Evolutionary conservation across 2,113 vertebrate species (phyloP).

Genomic region (Gasterosteus nipponicus): DNA sequence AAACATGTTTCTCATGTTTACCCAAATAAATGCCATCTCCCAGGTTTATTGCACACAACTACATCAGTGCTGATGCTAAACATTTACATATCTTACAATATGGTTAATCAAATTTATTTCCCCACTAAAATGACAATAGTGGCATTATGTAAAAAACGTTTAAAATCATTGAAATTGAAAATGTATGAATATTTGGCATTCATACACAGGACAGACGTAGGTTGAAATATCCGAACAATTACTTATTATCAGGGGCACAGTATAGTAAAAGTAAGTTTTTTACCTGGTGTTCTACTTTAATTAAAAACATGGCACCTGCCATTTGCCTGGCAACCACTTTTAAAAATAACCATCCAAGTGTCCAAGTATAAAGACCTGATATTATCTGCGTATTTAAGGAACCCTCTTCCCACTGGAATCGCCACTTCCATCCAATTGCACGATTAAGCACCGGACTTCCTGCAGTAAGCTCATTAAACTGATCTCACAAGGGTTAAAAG

Average conservation of each 20-base stretch:
- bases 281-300: not conserved
- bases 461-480: constrained; percentile 74
- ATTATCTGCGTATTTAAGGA: constrained; percentile 1
- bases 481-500: constrained; percentile 70
- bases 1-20: not conserved
- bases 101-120: not conserved
- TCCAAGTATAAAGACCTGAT: not conserved
- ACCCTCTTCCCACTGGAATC: not conserved
- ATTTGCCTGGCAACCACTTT: not conserved
- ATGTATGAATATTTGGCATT: not conserved
- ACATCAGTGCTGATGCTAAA: not conserved
- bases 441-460: constrained; percentile 66
- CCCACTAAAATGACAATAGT: too few species aligned
- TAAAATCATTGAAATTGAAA: not conserved
- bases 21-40: not conserved
- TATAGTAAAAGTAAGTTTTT: not conserved
- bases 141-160: not conserved
- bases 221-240: not conserved
- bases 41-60: not conserved
- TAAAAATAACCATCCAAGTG: not conserved
- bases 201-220: not conserved
- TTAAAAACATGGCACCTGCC: not conserved
- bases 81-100: not conserved
- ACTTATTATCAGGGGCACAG: not conserved
- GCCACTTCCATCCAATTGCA: constrained; percentile 35